Conservation (phyloP, 2,888 invertebrate species). For the Amiota mariae region DNA sequence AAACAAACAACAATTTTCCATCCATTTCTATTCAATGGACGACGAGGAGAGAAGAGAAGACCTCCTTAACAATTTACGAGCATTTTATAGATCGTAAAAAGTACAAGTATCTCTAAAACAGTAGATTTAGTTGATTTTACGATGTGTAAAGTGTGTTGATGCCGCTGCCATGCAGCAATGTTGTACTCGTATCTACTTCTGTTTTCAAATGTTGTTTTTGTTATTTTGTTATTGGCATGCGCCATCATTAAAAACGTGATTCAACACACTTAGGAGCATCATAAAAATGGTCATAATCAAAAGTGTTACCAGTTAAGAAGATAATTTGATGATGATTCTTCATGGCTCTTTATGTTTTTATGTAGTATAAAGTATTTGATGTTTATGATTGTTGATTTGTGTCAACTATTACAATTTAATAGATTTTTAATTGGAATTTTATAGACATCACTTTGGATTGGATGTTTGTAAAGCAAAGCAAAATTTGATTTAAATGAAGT, state of each 20-base stretch:
- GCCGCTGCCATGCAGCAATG: constrained; percentile 17
- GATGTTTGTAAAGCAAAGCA: too few species aligned
- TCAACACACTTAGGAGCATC: constrained; percentile 56
- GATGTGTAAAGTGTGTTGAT: constrained; percentile 58
- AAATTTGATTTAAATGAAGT: too few species aligned
- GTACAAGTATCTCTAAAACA: constrained; percentile 47
- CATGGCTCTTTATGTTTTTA: too few species aligned
- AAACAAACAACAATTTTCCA: constrained; percentile 19
- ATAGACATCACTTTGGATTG: too few species aligned
- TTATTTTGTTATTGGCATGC: constrained; percentile 45
- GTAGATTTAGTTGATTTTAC: constrained; percentile 58
- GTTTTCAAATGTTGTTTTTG: constrained; percentile 21
- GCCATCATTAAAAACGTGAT: constrained; percentile 59
- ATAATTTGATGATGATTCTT: background rate
- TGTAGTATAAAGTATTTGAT: background rate
- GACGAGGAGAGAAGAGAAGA: background rate
- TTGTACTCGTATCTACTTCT: constrained; percentile 5
- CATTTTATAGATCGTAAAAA: constrained; percentile 67
- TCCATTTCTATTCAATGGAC: constrained; percentile 12
- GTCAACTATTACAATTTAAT: background rate
- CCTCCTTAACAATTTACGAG: constrained; percentile 54
- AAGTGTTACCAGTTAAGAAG: constrained; percentile 46
- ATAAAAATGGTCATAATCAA: constrained; percentile 64
- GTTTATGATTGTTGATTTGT: background rate
- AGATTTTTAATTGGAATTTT: too few species aligned